Conservation (phyloP, 2,113 vertebrate species). For the Notechis scutatus region DNA sequence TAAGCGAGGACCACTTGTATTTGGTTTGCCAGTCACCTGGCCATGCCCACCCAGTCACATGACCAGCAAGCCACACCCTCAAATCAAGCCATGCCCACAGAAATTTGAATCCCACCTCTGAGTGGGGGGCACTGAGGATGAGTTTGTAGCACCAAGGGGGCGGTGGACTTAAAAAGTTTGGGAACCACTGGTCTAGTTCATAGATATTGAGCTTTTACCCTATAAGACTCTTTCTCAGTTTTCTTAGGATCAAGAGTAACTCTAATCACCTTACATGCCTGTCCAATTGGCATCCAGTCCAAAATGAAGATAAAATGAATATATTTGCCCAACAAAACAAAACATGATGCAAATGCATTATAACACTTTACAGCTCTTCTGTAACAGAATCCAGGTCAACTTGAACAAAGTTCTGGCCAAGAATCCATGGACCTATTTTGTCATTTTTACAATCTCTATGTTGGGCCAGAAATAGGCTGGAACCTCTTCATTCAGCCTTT, state of each 20-base stretch:
- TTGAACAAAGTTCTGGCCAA: neutral
- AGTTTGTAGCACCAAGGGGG: too few relatives aligned
- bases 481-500: neutral
- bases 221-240: neutral
- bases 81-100: too few relatives aligned
- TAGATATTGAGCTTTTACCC: neutral
- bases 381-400: neutral
- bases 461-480: neutral
- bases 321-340: too few relatives aligned
- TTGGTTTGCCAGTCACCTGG: too few relatives aligned
- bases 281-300: neutral
- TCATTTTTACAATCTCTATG: neutral
- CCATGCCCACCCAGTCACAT: too few relatives aligned
- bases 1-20: too few relatives aligned
- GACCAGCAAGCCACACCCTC: too few relatives aligned
- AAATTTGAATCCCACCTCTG: too few relatives aligned
- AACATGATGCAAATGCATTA: neutral
- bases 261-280: neutral
- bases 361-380: neutral
- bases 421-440: neutral
- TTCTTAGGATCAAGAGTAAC: neutral
- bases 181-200: neutral
- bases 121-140: too few relatives aligned
- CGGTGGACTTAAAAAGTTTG: too few relatives aligned
- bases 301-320: too few relatives aligned